Conservation (phyloP, 1,140 invertebrate genomes). For the Drosophila lacteicornis region DNA sequence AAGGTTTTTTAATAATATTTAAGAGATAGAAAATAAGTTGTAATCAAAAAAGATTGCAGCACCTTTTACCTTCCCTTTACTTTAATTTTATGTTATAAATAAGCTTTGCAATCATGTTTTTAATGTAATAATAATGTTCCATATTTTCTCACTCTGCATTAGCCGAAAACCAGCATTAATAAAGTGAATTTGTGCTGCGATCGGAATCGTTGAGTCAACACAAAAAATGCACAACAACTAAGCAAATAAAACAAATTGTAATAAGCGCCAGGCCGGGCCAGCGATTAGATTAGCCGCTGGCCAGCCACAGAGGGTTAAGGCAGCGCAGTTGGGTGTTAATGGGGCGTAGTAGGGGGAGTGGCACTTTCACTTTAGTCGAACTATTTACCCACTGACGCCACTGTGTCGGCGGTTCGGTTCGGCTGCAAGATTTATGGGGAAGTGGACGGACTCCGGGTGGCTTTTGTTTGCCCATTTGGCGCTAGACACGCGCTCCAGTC, state of each 20-base stretch:
- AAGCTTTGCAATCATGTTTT: not conserved
- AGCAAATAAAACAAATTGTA: slow-evolving; percentile 74
- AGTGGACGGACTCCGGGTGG: slow-evolving; percentile 32
- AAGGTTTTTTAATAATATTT: no score
- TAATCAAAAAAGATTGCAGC: no score
- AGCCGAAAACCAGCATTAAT: slow-evolving; percentile 14
- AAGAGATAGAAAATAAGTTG: not conserved
- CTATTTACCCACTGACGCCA: slow-evolving; percentile 83
- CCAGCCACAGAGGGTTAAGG: not conserved
- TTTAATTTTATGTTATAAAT: not conserved
- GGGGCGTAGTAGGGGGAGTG: slow-evolving; percentile 6
- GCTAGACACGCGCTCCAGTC: slow-evolving; percentile 59
- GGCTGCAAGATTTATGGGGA: slow-evolving; percentile 81
- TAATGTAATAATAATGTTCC: no score
- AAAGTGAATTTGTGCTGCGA: slow-evolving; percentile 36
- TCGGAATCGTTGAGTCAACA: slow-evolving; percentile 65
- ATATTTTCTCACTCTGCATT: not conserved
- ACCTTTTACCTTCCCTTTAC: not conserved
- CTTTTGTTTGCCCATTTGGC: slow-evolving; percentile 75
- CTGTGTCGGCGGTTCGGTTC: slow-evolving; percentile 78
- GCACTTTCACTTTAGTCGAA: slow-evolving; percentile 46
- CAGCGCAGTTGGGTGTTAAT: not conserved
- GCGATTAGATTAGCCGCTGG: slow-evolving; percentile 68
- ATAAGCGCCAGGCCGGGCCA: slow-evolving; percentile 68
- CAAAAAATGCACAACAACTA: slow-evolving; percentile 60